A percentile compares a stretch with the other conserved stretches of the same genome.
phyloP scores from a whole-genome alignment of 2,888 invertebrate genomes.

The Metacarcinus magister region DNA sequence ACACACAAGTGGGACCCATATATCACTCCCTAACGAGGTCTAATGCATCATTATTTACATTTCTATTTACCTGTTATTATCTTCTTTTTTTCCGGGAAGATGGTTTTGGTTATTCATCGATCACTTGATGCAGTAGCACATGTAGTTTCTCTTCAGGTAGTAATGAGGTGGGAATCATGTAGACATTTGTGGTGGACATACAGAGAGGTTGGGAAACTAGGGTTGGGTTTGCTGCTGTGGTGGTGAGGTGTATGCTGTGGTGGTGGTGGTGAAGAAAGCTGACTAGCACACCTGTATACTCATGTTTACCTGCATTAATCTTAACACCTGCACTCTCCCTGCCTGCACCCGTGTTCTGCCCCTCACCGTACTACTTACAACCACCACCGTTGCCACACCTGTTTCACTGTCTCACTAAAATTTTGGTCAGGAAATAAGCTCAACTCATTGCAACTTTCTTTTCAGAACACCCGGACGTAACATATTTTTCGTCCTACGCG shows the following conservation, averaged over 20 bases:
- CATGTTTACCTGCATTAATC: background rate
- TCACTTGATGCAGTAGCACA: background rate
- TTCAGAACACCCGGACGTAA: background rate
- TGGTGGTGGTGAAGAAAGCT: background rate
- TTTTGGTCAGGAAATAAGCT: background rate
- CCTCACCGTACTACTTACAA: background rate
- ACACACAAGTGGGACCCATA: background rate
- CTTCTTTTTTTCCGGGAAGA: background rate
- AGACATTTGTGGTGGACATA: too few relatives aligned
- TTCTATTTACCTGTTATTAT: background rate
- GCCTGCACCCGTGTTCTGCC: background rate
- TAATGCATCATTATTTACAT: background rate
- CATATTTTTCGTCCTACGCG: too few relatives aligned
- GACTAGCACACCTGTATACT: background rate
- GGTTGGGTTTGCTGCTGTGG: background rate
- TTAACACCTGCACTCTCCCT: background rate
- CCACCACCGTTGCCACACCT: background rate
- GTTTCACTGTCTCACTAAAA: too few relatives aligned
- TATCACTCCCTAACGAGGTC: slow-evolving; percentile 10
- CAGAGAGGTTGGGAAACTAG: background rate
- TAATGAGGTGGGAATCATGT: background rate
- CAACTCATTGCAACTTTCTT: background rate
- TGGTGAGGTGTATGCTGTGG: background rate
- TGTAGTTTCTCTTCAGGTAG: background rate
- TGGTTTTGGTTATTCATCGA: background rate